These are phyloP conservation scores for Heliconius charithonia DNA, from an alignment of 2,888 invertebrate genomes.

Conservation along the genomic window DNA sequence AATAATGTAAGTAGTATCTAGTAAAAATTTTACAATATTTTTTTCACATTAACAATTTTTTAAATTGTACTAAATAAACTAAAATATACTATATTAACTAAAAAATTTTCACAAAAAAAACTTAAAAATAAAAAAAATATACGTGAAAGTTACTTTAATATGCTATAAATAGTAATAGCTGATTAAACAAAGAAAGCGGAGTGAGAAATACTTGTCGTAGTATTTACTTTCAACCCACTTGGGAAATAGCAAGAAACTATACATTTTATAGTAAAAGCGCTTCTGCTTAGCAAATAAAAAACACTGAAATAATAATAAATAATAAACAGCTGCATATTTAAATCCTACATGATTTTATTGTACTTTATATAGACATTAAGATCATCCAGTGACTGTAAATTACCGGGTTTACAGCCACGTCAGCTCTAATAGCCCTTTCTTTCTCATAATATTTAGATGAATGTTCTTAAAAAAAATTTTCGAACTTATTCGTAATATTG, in stretches of 20 bases:
- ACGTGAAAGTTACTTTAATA: neutral
- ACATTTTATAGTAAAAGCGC: conserved; percentile 4
- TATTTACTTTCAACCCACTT: neutral
- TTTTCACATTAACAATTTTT: neutral
- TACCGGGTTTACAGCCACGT: too few relatives aligned
- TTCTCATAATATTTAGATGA: neutral
- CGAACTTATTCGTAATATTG: neutral
- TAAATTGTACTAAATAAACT: neutral
- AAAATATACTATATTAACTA: neutral
- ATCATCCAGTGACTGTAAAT: too few relatives aligned
- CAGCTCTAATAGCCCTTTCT: neutral
- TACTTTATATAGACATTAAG: too few relatives aligned
- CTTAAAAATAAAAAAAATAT: too few relatives aligned
- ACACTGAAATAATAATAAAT: neutral
- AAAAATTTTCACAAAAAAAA: neutral
- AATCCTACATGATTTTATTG: neutral
- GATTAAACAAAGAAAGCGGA: neutral
- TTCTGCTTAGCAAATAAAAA: neutral
- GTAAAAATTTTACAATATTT: neutral
- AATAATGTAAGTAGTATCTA: neutral
- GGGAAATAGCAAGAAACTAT: conserved; percentile 17
- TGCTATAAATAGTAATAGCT: conserved; percentile 6
- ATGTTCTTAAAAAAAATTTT: neutral
- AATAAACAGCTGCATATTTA: neutral
- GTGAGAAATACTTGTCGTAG: neutral